A percentile compares a stretch with the other conserved stretches of the same genome.
phyloP scores from a whole-genome alignment of 2,113 vertebrate genomes.

The Leptosomus discolor region DNA sequence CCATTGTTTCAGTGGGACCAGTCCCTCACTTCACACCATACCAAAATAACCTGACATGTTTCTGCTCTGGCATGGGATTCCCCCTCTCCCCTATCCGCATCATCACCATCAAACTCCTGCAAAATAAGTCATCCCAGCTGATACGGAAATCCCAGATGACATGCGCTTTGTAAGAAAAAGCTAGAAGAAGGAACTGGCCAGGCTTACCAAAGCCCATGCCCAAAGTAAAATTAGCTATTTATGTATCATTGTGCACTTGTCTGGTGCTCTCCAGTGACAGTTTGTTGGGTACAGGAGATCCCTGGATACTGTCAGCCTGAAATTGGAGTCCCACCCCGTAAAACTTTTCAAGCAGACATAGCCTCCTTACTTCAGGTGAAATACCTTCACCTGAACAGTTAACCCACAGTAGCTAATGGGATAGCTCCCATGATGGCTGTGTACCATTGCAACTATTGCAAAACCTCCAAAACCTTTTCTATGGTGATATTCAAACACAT shows the following conservation, averaged over 20 bases:
- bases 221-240: neutral
- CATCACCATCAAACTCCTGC: neutral
- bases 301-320: neutral
- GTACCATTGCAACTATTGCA: neutral
- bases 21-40: neutral
- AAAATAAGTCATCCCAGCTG: neutral
- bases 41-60: neutral
- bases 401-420: neutral
- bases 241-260: neutral
- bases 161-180: neutral
- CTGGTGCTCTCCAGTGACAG: neutral
- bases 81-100: neutral
- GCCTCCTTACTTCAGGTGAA: neutral
- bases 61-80: neutral
- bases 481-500: neutral
- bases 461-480: neutral
- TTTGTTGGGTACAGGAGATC: neutral
- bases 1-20: neutral
- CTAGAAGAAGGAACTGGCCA: neutral
- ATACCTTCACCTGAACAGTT: neutral
- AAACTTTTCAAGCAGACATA: neutral
- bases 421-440: neutral
- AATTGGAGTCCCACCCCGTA: neutral
- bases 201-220: neutral
- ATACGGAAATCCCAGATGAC: neutral